A percentile compares a stretch with the other conserved stretches of the same genome.
Evolutionary conservation across 2,888 invertebrate genomes (phyloP).

Genomic region (Amphimallon solstitiale): DNA sequence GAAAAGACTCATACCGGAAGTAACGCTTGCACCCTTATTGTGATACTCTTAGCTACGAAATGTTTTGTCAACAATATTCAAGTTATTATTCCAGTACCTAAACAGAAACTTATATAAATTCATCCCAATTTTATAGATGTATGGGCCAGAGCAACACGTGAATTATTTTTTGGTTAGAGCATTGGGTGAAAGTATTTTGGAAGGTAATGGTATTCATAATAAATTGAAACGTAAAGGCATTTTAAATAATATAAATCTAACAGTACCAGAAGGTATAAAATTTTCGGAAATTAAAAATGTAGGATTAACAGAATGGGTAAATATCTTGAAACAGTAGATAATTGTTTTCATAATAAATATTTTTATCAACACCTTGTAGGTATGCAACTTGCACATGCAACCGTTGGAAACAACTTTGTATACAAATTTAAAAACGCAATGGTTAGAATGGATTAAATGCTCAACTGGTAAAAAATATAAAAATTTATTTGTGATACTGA

Average conservation of each 20-base stretch:
- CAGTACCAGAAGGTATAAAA: conserved; percentile 66
- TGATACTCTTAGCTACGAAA: conserved; percentile 67
- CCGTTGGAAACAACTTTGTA: conserved; percentile 61
- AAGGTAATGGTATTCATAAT: conserved; percentile 69
- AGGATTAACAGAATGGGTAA: conserved; percentile 61
- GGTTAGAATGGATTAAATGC: conserved; percentile 62
- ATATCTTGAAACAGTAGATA: background rate
- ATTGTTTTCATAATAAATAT: background rate
- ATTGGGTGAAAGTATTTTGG: conserved; percentile 67
- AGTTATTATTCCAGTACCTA: conserved; percentile 41
- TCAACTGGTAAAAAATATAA: conserved; percentile 48
- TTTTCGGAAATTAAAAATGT: conserved; percentile 58
- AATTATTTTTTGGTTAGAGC: conserved; percentile 59
- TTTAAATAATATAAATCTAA: conserved; percentile 64
- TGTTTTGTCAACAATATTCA: conserved; percentile 56
- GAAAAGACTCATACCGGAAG: conserved; percentile 64
- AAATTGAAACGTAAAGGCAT: conserved; percentile 61
- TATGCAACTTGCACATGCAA: conserved; percentile 63
- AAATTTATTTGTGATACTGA: conserved; percentile 65
- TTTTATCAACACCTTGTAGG: conserved; percentile 55
- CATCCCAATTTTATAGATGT: conserved; percentile 28
- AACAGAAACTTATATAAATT: background rate
- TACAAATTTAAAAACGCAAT: conserved; percentile 60
- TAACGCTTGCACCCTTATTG: conserved; percentile 72
- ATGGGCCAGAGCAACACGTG: conserved; percentile 41